Evolutionary conservation across 2,888 invertebrate species (phyloP), one percentile per base, ranked within the genome.

Genomic region (Diabrotica balteata): DNA sequence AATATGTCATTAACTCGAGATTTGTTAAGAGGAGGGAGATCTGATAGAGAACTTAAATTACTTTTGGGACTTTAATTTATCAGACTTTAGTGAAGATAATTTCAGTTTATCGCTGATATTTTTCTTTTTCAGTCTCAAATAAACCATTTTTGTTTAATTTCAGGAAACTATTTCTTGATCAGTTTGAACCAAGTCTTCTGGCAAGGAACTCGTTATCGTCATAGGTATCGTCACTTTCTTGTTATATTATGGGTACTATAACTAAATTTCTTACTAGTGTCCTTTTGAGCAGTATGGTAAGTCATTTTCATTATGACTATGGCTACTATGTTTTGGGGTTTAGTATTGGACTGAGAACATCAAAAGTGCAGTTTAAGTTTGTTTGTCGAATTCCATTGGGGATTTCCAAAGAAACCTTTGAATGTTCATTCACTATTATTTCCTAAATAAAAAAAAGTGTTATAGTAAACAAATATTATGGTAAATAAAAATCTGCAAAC

Each of bases 11-110:
- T 79, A 10, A 76, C 74, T 59, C 78, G 75, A 22, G 77, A 72
- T 75, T 82, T 83, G 57, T 78, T 81, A 32, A 81, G 68, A 4
- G 83, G 80, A 7, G 83, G 80, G 50, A 83, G 75, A 75, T 83
- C 83, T n/a, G 79, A 68, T 46, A 81, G 74, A 3, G 80, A 80
- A 67, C 74, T 79, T 67, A 81, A 75, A 63, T 75, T 78, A 71
- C 67, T 78, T 72, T 81, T 81, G 4, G n/a, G 76, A 63, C 73
- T 82, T 82, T 8, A 76, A 62, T 71, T 80, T 81, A 32, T 80
- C 80, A 46, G 73, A 65, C 70, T 80, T 80, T 62, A 76, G 75
- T 22, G 77, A 51, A 43, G 72, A 71, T 45, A 70, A 65, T 75
- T 81, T 81, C 8, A 73, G 65, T 72, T 80, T 81, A 43, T 81